phyloP scores from a whole-genome alignment of 2,113 vertebrate genomes.

The Silurus asotus region DNA sequence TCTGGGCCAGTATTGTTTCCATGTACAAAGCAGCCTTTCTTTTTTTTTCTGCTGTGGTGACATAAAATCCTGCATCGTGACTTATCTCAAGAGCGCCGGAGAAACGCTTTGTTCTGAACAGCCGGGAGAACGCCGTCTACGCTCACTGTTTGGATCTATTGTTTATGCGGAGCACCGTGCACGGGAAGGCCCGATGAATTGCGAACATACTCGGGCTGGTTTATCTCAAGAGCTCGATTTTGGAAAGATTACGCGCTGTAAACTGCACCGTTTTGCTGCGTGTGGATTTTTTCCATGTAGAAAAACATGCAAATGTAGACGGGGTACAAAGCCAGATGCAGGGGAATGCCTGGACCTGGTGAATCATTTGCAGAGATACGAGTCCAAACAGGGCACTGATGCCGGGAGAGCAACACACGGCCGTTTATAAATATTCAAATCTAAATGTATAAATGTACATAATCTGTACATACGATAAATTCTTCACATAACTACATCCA shows the following conservation, averaged over 20 bases:
- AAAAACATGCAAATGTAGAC: slow-evolving; percentile 55
- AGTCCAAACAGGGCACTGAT: neutral
- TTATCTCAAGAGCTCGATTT: neutral
- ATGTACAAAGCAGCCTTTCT: slow-evolving; percentile 50
- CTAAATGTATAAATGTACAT: too few species aligned
- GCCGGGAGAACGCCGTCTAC: slow-evolving; percentile 33
- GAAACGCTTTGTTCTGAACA: slow-evolving; percentile 61
- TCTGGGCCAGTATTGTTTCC: slow-evolving; percentile 49
- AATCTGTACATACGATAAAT: too few species aligned
- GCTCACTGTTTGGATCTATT: slow-evolving; percentile 43
- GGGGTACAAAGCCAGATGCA: slow-evolving; percentile 27
- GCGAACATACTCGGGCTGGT: slow-evolving; percentile 20
- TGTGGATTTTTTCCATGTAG: slow-evolving; percentile 56
- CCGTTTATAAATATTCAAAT: too few species aligned
- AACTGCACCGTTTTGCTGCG: slow-evolving; percentile 47
- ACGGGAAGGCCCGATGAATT: slow-evolving; percentile 50
- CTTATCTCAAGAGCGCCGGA: slow-evolving; percentile 47
- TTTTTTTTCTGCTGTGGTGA: slow-evolving; percentile 52
- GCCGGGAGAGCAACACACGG: neutral
- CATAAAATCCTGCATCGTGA: slow-evolving; percentile 56
- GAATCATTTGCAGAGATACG: slow-evolving; percentile 18
- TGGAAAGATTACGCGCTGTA: slow-evolving; percentile 40
- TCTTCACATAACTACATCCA: too few species aligned
- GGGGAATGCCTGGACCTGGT: slow-evolving; percentile 10
- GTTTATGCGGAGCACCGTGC: slow-evolving; percentile 33